phyloP scores from a whole-genome alignment of 2,113 vertebrate genomes.

The Pygathrix nemaeus region DNA sequence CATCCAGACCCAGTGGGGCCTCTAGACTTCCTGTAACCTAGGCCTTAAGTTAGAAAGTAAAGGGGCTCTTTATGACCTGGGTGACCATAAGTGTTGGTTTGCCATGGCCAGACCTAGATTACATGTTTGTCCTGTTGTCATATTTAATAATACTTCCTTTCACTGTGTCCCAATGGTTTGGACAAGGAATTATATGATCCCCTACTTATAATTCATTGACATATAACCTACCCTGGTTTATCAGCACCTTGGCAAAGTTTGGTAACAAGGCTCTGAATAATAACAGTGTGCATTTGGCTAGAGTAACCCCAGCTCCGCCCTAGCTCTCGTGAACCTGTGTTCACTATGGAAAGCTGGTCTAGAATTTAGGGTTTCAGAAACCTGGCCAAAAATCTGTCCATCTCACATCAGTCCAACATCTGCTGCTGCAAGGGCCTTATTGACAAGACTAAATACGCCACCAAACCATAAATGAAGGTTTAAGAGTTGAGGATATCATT shows the following conservation, averaged over 20 bases:
- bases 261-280: not conserved
- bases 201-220: not conserved
- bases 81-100: not conserved
- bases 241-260: not conserved
- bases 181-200: not conserved
- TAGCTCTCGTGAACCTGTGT: not conserved
- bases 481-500: not conserved
- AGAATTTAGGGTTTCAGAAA: slow-evolving; percentile 12
- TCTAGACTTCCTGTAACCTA: not conserved
- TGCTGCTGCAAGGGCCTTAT: not conserved
- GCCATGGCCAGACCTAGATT: not conserved
- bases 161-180: not conserved
- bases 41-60: not conserved
- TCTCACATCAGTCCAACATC: not conserved
- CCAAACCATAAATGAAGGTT: not conserved
- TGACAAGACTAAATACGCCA: not conserved
- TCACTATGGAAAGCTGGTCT: not conserved
- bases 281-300: not conserved
- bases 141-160: not conserved
- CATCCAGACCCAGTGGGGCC: not conserved
- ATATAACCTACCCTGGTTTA: not conserved
- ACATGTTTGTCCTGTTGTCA: not conserved
- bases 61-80: not conserved
- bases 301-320: not conserved
- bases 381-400: not conserved